Evolutionary conservation across 2,113 vertebrate species (phyloP), one percentile per base, ranked within the genome.

Genomic region (Anoplopoma fimbria): DNA sequence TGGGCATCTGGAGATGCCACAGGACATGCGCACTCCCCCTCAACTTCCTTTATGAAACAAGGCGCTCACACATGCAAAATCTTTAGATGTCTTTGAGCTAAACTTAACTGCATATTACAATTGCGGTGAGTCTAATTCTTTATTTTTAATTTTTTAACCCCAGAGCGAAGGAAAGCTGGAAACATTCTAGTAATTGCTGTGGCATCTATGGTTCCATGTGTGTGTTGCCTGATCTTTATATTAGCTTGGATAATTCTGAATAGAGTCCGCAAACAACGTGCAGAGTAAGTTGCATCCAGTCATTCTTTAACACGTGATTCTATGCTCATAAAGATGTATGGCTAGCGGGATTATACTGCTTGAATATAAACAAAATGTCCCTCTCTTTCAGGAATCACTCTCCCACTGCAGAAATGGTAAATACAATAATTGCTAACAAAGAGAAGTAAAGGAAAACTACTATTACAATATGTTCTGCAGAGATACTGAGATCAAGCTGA

Each of bases 391-490:
- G 68, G 88, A 83, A 60, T 38, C 7, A 2, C 10, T 25, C 57
- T 27, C 40, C 6, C 1, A 4, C 13, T 12, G 10, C n/a, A 53
- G 57, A 31, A 53, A 77, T 0, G 87, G 91, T 91, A 90, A 89
- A 49, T 65, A 88, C 21, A 58, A 87, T 27, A 51, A 47, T 57
- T 49, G 13, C 27, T 4, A 38, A 31, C 10, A 13, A 60, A 60
- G 21, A 21, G 3, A 61, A 49, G 0, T 34, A 21, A 60, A 61
- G 23, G 47, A 9, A 9, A 60, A 36, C 17, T 55, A 6, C n/a
- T 40, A 10, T 34, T 13, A 14, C 15, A n/a, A 29, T 64, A 6
- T 14, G 31, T 49, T 74, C 47, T 60, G 10, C 49, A 60, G 57
- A 58, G 49, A 49, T n/a, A 40, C 72, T 55, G 13, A 69, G 14